Percentiles rank a stretch among this genome's conserved stretches.
phyloP scores from a whole-genome alignment of 37 sponge, comb jelly and placozoan species.

The Chondrilla cf. caribensis region DNA sequence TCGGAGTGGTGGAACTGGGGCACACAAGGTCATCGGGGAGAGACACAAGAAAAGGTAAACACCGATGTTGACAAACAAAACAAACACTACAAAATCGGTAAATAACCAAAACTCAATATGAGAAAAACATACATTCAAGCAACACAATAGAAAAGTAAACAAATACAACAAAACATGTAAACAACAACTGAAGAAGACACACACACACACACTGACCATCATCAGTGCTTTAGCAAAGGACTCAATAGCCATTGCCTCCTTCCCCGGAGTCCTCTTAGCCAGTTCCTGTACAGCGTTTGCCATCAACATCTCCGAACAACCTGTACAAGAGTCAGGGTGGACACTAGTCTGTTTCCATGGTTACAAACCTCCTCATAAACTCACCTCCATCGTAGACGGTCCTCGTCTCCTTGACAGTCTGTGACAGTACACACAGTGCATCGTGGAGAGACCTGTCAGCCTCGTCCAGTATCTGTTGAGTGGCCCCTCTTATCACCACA shows the following conservation, averaged over 20 bases:
- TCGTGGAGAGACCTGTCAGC: conserved; percentile 97
- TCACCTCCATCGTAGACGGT: conserved; percentile 94
- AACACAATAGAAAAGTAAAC: neutral
- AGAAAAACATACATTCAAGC: neutral
- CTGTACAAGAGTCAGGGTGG: conserved; percentile 25
- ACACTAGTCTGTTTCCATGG: neutral
- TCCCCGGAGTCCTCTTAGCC: conserved; percentile 86
- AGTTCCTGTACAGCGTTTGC: conserved; percentile 91
- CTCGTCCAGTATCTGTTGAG: conserved; percentile 98
- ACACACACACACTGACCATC: conserved; percentile 41
- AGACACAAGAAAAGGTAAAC: neutral
- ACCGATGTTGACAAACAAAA: no score
- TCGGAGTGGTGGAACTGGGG: no score
- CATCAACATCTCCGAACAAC: conserved; percentile 96
- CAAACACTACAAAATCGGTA: no score
- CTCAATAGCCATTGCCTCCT: conserved; percentile 96
- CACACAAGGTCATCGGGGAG: no score
- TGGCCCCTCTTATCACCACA: conserved; percentile 94
- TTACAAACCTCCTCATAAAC: neutral
- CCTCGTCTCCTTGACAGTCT: conserved; percentile 95
- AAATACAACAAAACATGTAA: neutral
- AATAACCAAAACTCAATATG: no score
- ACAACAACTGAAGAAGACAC: neutral
- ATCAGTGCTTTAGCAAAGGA: conserved; percentile 88
- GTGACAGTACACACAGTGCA: conserved; percentile 93